Base-by-base conservation (phyloP, 2,888 invertebrate species). In the Noctua pronuba region DNA sequence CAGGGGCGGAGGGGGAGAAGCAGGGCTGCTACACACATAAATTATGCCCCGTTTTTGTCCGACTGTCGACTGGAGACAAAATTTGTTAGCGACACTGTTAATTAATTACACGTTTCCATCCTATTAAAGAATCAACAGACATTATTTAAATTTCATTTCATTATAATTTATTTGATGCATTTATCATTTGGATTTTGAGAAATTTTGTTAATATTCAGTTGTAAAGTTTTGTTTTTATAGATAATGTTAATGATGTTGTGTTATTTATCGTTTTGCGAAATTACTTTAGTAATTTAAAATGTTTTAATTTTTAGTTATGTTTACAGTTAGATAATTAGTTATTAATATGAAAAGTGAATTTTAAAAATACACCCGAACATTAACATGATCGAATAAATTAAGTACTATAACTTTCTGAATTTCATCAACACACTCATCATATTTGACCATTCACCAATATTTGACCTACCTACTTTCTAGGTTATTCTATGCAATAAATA, bases 71-170 rank as follows among this genome's bases (percentile, higher is more conserved):
- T 92, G 92, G 92, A 94, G 94, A 95, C 94, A 93, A 93, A 95
- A 95, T 95, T 95, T 95, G 95, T 94, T 93, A 93, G 94, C 93
- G 94, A 94, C 94, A 93, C 91, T 92, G 92, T 93, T 94, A 95
- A 95, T 95, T 95, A 95, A 95, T 95, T 92, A 94, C 92, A 90
- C 92, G 91, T 93, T 90, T 83, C 86, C 90, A 86, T 90, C 75
- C 87, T 84, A 90, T 90, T 88, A 85, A 85, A 84, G 82, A 88
- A 88, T 88, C 85, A 87, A 86, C 86, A 85, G 84, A 81, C 86
- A 83, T 88, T 88, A 89, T 86, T 88, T 86, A 89, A 88, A 88
- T 86, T 86, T 84, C 75, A 83, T 83, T 80, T 84, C 79, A 86
- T 83, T 80, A 80, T 85, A 87, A 89, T 88, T 89, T 87, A 88